Base-by-base conservation (phyloP, 1,140 invertebrate species). In the Drosophila truncata region DNA sequence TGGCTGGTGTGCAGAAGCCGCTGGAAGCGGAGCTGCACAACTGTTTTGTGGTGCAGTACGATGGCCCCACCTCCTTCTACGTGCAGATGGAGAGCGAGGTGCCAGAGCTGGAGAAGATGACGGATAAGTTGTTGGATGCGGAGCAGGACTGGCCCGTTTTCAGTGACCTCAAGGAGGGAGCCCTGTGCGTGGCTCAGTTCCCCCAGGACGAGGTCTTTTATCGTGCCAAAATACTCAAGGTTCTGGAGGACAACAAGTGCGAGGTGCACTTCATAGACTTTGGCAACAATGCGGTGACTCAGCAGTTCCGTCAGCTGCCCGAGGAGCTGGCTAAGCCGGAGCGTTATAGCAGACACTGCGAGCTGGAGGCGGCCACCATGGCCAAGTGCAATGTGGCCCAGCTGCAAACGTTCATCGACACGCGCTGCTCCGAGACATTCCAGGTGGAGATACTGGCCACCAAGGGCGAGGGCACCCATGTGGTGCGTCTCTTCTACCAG, bases 241-340 rank as follows among this genome's bases (percentile, higher is more conserved):
- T 91, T 1, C 50, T 92, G 23, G 83, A 81, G 9, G 75, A 77
- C 3, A 78, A 75, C 25, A 87, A 88, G 46, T 91, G 88, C 46
- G 95, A 96, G 93, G 95, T 96, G 13, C 86, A 95, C 6, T 96
- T 96, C 77, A 95, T 96, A 82, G 96, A 97, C 93, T 96, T 96
- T 87, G 96, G 96, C 33, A 96, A 96, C 91, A 95, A 95, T 1
- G 94, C 95, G 14, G 93, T 95, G 4, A 94, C 94, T 0, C 94
- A 93, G 50, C 93, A 95, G 79, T 91, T 96, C 42, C 93, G 94
- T 23, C 94, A 93, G 76, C 91, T 96, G 65, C 96, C 96, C 2
- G 94, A 95, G 54, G 94, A 95, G 52, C 81, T 96, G 16, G 93
- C 94, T 37, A 76, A 93, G 42, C 93, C 94, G 69, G 94, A 94